Evolutionary conservation across 2,113 vertebrate species (phyloP), one percentile per base, ranked within the genome.

Genomic region (Eidolon helvum): DNA sequence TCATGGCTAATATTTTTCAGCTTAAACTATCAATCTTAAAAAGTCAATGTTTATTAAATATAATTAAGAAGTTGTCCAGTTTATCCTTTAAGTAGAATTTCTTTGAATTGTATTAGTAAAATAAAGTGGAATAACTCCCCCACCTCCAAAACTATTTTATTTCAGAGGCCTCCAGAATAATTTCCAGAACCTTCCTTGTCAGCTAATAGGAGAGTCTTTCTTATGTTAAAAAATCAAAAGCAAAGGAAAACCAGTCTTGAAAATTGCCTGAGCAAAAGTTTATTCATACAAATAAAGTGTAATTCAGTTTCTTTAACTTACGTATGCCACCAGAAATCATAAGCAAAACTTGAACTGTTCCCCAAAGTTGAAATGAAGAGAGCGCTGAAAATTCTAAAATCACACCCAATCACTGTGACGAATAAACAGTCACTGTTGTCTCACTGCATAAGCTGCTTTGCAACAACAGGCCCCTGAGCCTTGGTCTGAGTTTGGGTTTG

Each of bases 11-110:
- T 40, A 5, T 57, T 93, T 94, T 94, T 6, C 24, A 80, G 28
- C 12, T 80, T 69, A 84, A 93, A 90, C 82, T 92, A 87, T 16
- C 26, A 93, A 74, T 33, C 72, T 94, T 84, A 71, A 80, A 83
- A 74, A 74, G 61, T 65, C 35, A 77, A 59, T 66, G 19, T 30
- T 92, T 79, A 68, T 69, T 87, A 83, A 77, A 72, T 78, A 87
- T 80, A 88, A 91, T 65, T 91, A 28, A 79, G 82, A 72, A 38
- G 50, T 30, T 74, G 0, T 50, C 28, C 26, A 87, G 0, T 55
- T 85, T 94, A 83, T 61, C 28, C 22, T 95, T 88, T 91, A 50
- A 57, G 50, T 2, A 84, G 4, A 48, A 83, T 82, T 75, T 84
- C 22, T 48, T 28, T 91, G 15, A 82, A 69, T 53, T 26, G 78